phyloP scores from a whole-genome alignment of 2,888 invertebrate genomes.

The Scotopteryx bipunctaria region DNA sequence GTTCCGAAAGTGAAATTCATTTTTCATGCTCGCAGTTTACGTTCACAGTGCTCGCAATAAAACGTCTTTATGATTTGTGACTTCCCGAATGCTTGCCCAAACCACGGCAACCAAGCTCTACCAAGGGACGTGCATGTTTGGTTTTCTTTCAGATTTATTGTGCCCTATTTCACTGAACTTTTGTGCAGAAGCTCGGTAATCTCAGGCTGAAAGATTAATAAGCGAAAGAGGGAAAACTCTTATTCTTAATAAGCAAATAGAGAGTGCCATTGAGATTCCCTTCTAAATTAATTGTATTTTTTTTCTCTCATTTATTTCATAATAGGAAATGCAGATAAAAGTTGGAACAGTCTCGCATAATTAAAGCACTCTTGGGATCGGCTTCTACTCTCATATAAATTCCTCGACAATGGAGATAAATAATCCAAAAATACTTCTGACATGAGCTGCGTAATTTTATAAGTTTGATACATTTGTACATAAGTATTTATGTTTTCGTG shows the following conservation, averaged over 20 bases:
- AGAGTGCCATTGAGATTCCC: no score
- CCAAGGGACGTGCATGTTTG: constrained; percentile 24
- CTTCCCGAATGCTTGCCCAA: constrained; percentile 36
- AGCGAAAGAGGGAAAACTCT: no score
- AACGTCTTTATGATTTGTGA: constrained; percentile 40
- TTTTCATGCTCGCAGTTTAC: constrained; percentile 31
- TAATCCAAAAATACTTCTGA: constrained; percentile 25
- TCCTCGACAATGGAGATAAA: constrained; percentile 31
- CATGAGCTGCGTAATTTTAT: constrained; percentile 1
- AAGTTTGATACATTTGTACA: background rate
- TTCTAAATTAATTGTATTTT: background rate
- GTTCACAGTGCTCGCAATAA: constrained; percentile 34
- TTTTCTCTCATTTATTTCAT: background rate
- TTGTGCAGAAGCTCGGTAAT: constrained; percentile 19
- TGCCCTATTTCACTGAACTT: constrained; percentile 31
- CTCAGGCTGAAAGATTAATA: background rate
- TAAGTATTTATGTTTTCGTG: background rate
- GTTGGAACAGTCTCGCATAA: background rate
- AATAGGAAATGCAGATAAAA: background rate
- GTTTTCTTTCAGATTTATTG: constrained; percentile 36
- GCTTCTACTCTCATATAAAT: constrained; percentile 20
- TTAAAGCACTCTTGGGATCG: constrained; percentile 5
- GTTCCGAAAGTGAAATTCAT: constrained; percentile 25
- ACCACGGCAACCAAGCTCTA: constrained; percentile 16
- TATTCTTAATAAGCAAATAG: no score